These are phyloP conservation scores for Protobothrops mucrosquamatus DNA, from an alignment of 2,113 vertebrate genomes.

Conservation along the genomic window DNA sequence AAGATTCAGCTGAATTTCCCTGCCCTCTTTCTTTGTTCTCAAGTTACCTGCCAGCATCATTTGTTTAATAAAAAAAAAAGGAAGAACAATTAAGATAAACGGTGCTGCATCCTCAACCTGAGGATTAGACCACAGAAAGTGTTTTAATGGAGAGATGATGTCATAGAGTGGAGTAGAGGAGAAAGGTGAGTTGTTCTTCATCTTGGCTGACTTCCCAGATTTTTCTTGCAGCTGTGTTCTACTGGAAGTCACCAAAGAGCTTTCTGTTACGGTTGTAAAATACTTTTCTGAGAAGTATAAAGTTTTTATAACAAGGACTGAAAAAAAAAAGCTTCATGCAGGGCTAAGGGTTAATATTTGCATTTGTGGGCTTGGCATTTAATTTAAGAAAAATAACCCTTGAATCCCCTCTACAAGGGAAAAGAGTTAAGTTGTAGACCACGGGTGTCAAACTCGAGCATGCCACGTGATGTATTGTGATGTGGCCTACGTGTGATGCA, in stretches of 20 bases:
- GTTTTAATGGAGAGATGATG: conserved; percentile 65
- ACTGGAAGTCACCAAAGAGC: conserved; percentile 70
- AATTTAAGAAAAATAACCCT: conserved; percentile 45
- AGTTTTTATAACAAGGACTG: conserved; percentile 76
- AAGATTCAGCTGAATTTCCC: not conserved
- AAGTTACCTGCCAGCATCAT: conserved; percentile 67
- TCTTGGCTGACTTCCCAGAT: conserved; percentile 74
- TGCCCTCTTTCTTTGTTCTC: conserved; percentile 28
- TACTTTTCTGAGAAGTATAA: conserved; percentile 77
- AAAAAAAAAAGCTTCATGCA: conserved; percentile 64
- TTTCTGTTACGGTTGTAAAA: conserved; percentile 77
- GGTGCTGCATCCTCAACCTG: conserved; percentile 54
- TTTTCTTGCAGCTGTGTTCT: conserved; percentile 61
- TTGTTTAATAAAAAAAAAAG: conserved; percentile 2
- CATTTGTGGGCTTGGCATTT: conserved; percentile 48
- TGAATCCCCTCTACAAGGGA: conserved; percentile 34
- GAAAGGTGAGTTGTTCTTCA: conserved; percentile 61
- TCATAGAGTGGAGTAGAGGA: conserved; percentile 65
- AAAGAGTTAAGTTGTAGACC: not conserved
- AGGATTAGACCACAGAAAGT: conserved; percentile 48
- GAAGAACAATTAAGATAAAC: conserved; percentile 62
- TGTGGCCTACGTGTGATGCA: no score
- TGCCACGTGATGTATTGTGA: no score
- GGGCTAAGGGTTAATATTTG: conserved; percentile 68
- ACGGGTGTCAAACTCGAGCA: no score